Evolutionary conservation across 2,888 invertebrate genomes (phyloP), one percentile per base, ranked within the genome.

Genomic region (Brachypterus glaber): DNA sequence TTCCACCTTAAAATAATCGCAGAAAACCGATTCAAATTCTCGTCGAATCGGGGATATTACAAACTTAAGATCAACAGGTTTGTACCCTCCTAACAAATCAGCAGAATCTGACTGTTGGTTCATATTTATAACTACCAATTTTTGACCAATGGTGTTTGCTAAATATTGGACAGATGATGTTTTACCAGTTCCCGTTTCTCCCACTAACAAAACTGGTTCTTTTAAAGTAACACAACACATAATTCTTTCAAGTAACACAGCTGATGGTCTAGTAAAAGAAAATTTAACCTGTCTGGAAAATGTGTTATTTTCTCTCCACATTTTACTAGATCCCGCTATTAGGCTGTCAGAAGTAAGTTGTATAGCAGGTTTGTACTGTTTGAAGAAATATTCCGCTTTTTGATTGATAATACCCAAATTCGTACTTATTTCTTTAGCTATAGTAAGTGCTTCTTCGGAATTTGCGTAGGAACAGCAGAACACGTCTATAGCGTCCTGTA

Each of bases 181-280:
- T 70, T 98, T 98, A 1, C 98, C 98, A 0, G 93, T 95, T 31
- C 98, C 98, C 0, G 98, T 98, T 69, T 98, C 98, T 17, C 98
- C 98, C 0, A 97, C 95, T 4, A 98, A 69, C 3, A 98, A 68
- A 1, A 96, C 87, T 0, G 97, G 91, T 60, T 98, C 97, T 33
- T 78, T 77, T 33, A 83, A 75, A 1, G 69, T 70, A 0, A 96
- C 78, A 57, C 90, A 88, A 43, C 85, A 84, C 13, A 89, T 81
- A 34, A 98, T 80, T 15, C 84, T 76, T 67, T 99, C 98, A 26
- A 98, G 65, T 31, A 93, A 70, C 57, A 82, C 80, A 1, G 82
- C 76, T 0, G 90, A 79, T 37, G 82, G 80, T 21, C 85, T 74
- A 0, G 92, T 93, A 54, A 87, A 86, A 0, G 86, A 89, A 66